Evolutionary conservation across 2,797 vertebrate genomes (phyloP).

Genomic region (Hirundo rustica): DNA sequence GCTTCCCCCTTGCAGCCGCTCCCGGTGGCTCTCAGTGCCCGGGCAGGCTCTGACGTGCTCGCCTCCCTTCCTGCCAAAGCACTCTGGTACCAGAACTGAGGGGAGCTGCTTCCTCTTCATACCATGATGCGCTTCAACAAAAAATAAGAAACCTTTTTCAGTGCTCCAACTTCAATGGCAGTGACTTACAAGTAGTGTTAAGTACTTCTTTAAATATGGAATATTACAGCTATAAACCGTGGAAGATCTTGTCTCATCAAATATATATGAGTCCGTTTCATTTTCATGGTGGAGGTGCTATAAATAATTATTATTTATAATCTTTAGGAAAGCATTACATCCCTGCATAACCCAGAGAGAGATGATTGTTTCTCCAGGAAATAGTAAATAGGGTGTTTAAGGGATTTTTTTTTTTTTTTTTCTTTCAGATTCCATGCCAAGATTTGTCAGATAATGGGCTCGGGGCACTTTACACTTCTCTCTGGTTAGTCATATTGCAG

Average conservation of each 20-base stretch:
- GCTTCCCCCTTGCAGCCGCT: neutral
- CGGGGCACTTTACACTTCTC: neutral
- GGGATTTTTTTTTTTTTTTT: neutral
- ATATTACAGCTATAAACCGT: neutral
- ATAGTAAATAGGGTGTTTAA: neutral
- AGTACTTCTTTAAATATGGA: neutral
- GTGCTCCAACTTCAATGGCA: neutral
- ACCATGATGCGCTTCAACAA: neutral
- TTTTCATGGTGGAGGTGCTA: neutral
- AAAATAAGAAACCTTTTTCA: neutral
- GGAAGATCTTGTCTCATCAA: neutral
- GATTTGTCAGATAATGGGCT: neutral
- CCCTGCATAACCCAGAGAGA: neutral
- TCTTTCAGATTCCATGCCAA: neutral
- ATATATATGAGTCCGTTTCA: neutral
- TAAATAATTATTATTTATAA: neutral
- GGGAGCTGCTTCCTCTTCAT: neutral
- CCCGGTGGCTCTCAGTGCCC: rapidly evolving
- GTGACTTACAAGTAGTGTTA: neutral
- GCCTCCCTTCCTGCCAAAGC: neutral
- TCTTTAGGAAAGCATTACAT: neutral
- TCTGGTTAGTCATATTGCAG: slow-evolving; percentile 30
- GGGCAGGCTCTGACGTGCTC: neutral
- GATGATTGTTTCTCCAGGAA: neutral
- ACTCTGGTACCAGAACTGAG: neutral